Conservation (phyloP, 92 coral and sea anemone species). For the Meandrina meandrites region DNA sequence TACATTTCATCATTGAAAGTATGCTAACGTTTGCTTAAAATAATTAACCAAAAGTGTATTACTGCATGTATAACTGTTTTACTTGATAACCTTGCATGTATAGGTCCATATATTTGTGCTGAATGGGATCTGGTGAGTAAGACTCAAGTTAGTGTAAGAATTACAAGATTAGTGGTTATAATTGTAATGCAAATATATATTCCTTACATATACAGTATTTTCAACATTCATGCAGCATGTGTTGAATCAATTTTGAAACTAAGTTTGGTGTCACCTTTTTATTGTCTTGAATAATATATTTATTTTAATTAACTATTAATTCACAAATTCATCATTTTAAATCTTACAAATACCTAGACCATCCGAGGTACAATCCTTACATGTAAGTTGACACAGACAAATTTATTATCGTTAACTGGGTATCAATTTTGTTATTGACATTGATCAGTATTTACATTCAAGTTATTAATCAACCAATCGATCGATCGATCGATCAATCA, state of each 20-base stretch:
- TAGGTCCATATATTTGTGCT: constrained; percentile 96
- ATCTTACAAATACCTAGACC: neutral
- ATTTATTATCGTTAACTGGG: neutral
- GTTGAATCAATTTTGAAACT: too few species aligned
- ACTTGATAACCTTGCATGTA: neutral
- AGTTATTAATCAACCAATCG: neutral
- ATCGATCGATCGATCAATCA: neutral
- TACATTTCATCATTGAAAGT: too few species aligned
- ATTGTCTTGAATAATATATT: neutral
- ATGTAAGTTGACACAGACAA: neutral
- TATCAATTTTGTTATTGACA: neutral
- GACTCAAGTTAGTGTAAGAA: too few species aligned
- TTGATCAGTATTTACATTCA: too few species aligned
- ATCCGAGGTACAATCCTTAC: neutral
- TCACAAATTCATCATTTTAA: too few species aligned
- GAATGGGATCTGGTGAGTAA: constrained; percentile 97
- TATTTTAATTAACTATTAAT: neutral
- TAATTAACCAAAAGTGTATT: neutral
- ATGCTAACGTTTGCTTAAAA: too few species aligned
- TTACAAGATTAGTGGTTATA: too few species aligned
- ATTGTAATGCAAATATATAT: too few species aligned
- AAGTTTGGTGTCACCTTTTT: neutral
- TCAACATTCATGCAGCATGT: too few species aligned
- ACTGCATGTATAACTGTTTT: too few species aligned
- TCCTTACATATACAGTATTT: too few species aligned